Conservation (phyloP, 2,113 vertebrate genomes). For the Hiodon alosoides region DNA sequence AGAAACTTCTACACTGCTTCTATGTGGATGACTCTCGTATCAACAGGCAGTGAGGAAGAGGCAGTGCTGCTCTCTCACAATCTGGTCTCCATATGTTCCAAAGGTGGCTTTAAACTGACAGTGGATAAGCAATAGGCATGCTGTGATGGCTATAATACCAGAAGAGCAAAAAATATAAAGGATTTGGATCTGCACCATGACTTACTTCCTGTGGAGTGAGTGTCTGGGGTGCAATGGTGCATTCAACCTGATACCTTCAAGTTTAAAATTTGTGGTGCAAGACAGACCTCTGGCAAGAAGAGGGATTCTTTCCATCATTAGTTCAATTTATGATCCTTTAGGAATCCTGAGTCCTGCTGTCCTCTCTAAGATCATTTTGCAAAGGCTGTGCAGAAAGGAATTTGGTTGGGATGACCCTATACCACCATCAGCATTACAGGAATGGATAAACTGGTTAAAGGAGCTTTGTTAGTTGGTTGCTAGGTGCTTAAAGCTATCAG, state of each 20-base stretch:
- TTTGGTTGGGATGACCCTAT: background rate
- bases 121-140: background rate
- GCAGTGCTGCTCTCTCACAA: background rate
- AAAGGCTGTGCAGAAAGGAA: constrained; percentile 19
- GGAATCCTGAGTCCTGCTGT: constrained; percentile 24
- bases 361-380: constrained; percentile 22
- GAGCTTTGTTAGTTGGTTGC: constrained; percentile 12
- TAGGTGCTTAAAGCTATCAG: constrained; percentile 10
- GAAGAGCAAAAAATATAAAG: constrained; percentile 18
- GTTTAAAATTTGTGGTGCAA: constrained; percentile 7
- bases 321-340: constrained; percentile 29
- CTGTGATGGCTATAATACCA: background rate
- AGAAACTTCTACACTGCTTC: background rate
- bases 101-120: constrained; percentile 15
- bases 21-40: constrained; percentile 17
- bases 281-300: constrained; percentile 5
- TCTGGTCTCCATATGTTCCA: background rate
- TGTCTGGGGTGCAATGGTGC: constrained; percentile 19
- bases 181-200: background rate
- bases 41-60: background rate
- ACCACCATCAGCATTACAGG: background rate
- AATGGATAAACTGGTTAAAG: constrained; percentile 19
- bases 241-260: constrained; percentile 23
- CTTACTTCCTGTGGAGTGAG: constrained; percentile 8
- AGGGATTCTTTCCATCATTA: constrained; percentile 16